Base-by-base conservation (phyloP, 2,113 vertebrate genomes). In the Forbesichthys papilliferus region DNA sequence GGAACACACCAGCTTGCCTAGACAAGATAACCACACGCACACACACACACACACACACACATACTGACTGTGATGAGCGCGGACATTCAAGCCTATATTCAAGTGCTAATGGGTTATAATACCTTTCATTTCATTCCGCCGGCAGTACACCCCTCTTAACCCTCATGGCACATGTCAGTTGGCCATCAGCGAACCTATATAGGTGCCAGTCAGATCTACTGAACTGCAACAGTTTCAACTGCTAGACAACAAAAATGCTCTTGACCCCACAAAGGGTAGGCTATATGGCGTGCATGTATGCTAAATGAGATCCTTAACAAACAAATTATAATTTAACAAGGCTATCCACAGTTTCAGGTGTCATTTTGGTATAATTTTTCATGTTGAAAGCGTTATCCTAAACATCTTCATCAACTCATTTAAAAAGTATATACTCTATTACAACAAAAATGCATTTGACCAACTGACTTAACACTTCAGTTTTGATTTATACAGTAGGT, bases 51-150 rank as follows among this genome's bases (percentile, higher is more conserved):
- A 70, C 62, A 61, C 68, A 61, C 74, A 71, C 58, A 70, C 79
- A 48, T 69, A 68, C 57, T 77, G 51, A n/a, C 34, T 1, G 48
- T 71, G 74, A 85, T 71, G 75, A 73, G 67, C 78, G 73, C 51
- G 82, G 84, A 87, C 85, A 90, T 83, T 80, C 75, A 86, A 88
- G 71, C 86, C 84, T 82, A 78, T 82, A 78, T 84, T 90, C 81
- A 75, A 82, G 79, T 81, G 84, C 81, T 87, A 89, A 90, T 80
- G 52, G 73, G n/a, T 27, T 27, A 79, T 79, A 80, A 87, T 81
- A 83, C 77, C 87, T 85, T 85, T 81, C 67, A 78, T 64, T 82
- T 74, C 67, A 78, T 69, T 68, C 47, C 64, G 75, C 56, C 78
- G 82, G 61, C 61, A 18, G 36, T 64, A 60, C 72, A 71, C 73